Conservation (phyloP, 2,888 invertebrate genomes). For the Adela reaumurella region DNA sequence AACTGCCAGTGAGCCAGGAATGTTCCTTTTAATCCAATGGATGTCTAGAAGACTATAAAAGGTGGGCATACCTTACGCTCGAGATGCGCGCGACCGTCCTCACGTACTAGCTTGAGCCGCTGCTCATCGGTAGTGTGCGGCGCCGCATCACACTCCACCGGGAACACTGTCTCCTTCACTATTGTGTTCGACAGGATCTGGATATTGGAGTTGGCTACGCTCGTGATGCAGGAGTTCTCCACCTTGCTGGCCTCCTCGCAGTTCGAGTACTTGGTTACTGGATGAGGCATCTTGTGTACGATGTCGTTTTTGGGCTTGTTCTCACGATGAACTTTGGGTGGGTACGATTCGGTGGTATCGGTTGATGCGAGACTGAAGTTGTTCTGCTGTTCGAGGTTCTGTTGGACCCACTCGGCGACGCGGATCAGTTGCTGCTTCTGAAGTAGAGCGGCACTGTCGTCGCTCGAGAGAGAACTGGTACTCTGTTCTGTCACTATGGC, state of each 20-base stretch:
- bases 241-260: neutral
- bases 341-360: conserved; percentile 27
- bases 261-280: conserved; percentile 45
- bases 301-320: conserved; percentile 43
- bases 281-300: conserved; percentile 48
- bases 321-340: conserved; percentile 27
- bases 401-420: conserved; percentile 77
- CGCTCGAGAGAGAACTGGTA: conserved; percentile 49
- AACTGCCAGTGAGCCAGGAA: too few relatives aligned
- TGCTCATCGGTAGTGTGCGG: conserved; percentile 11
- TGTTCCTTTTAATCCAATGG: too few relatives aligned
- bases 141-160: conserved; percentile 35
- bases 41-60: too few relatives aligned
- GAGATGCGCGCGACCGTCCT: too few relatives aligned
- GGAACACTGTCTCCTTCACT: conserved; percentile 43
- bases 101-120: neutral
- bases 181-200: conserved; percentile 19
- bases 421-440: conserved; percentile 63
- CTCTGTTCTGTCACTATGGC: conserved; percentile 48
- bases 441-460: conserved; percentile 51
- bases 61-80: too few relatives aligned
- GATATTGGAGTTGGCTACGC: neutral
- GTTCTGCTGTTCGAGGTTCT: conserved; percentile 54
- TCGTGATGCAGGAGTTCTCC: neutral
- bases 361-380: conserved; percentile 34